Percentiles rank a stretch among this genome's conserved stretches.
Conservation (phyloP, 2,797 vertebrate species). For the Choloepus didactylus region DNA sequence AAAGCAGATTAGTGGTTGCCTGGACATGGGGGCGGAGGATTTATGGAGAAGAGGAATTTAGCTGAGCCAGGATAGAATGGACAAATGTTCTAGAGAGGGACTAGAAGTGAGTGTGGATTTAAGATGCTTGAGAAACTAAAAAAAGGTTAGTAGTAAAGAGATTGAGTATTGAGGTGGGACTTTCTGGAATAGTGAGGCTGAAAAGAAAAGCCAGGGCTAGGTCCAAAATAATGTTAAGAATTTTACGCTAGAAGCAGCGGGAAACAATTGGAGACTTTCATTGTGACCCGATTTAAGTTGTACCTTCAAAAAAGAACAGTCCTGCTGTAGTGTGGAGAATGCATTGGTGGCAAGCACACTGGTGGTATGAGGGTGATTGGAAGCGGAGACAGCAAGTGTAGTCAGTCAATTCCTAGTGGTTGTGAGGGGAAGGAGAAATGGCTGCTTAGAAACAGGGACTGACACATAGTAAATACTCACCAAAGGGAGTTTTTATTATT, state of each 20-base stretch:
- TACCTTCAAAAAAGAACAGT: constrained; percentile 24
- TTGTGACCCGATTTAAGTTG: background rate
- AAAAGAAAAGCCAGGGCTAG: background rate
- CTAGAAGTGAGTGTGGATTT: background rate
- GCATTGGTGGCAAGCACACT: background rate
- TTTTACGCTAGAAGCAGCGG: background rate
- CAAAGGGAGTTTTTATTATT: constrained; percentile 5
- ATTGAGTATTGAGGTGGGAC: background rate
- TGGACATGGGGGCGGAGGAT: background rate
- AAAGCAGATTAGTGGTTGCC: background rate
- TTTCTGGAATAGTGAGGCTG: background rate
- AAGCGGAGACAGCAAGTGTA: background rate
- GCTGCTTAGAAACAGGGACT: background rate
- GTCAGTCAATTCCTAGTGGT: background rate
- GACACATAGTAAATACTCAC: background rate
- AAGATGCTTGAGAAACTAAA: background rate
- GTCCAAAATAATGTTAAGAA: background rate
- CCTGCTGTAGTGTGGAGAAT: background rate
- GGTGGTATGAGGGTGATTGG: background rate
- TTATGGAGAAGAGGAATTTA: background rate
- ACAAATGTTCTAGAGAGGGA: background rate
- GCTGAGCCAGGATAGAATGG: background rate
- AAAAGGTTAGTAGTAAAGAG: background rate
- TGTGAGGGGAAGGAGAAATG: background rate
- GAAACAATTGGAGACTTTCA: background rate